A percentile compares a stretch with the other conserved stretches of the same genome.
Conservation (phyloP, 2,888 invertebrate species). For the Torymus texanus region DNA sequence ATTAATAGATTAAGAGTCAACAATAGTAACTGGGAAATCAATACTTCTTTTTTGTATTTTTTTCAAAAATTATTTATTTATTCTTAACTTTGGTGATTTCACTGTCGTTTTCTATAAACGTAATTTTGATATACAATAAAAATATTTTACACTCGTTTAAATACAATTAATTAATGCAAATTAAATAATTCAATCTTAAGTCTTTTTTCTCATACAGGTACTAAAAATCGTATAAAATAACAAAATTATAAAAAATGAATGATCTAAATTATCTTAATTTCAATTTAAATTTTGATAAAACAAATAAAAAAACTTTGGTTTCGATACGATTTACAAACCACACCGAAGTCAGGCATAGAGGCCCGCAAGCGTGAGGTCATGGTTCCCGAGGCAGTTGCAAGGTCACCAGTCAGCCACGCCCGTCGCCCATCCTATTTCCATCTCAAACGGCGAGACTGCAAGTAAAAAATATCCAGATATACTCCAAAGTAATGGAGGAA, state of each 20-base stretch:
- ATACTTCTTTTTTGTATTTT: constrained; percentile 13
- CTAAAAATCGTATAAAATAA: constrained; percentile 33
- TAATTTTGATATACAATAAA: constrained; percentile 35
- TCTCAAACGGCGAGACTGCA: constrained; percentile 73
- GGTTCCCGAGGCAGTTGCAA: constrained; percentile 56
- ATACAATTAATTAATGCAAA: constrained; percentile 29
- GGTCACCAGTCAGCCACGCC: constrained; percentile 62
- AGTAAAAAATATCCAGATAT: constrained; percentile 72
- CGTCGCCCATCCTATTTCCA: constrained; percentile 65
- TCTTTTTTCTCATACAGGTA: constrained; percentile 44
- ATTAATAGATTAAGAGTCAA: constrained; percentile 66
- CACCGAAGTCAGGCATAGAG: constrained; percentile 66
- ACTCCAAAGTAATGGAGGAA: constrained; percentile 64
- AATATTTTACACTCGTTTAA: constrained; percentile 37
- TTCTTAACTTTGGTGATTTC: constrained; percentile 31
- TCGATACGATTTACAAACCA: constrained; percentile 73
- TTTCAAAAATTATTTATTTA: constrained; percentile 28
- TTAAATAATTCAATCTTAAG: constrained; percentile 25
- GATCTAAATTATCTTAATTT: constrained; percentile 17
- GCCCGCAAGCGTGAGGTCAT: constrained; percentile 59
- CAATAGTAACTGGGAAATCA: constrained; percentile 41
- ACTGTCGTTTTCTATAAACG: constrained; percentile 47
- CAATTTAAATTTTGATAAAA: constrained; percentile 38
- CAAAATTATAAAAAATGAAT: constrained; percentile 38
- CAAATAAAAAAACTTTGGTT: constrained; percentile 62